These are phyloP conservation scores for Camelus bactrianus DNA, from an alignment of 2,113 vertebrate species.

Conservation along the genomic window DNA sequence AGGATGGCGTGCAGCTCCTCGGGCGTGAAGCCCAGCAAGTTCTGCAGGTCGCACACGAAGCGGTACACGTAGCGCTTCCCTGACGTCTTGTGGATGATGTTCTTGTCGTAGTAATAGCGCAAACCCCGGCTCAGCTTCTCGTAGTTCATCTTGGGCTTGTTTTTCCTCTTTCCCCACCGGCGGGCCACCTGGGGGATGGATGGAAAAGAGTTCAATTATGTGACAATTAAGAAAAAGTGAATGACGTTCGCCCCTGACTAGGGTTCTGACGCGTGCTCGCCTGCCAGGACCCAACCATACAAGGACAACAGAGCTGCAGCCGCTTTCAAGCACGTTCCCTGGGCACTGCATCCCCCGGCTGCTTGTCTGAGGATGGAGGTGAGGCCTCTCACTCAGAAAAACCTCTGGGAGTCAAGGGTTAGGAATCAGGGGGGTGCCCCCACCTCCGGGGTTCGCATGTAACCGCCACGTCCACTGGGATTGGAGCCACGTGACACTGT, in stretches of 20 bases:
- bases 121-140: slow-evolving; percentile 94
- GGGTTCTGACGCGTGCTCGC: accelerated
- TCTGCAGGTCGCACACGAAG: slow-evolving; percentile 95
- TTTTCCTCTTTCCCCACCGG: slow-evolving; percentile 94
- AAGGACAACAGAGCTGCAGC: accelerated
- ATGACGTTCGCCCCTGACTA: accelerated
- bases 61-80: slow-evolving; percentile 96
- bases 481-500: accelerated
- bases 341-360: neutral
- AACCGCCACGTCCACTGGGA: accelerated
- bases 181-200: slow-evolving; percentile 86
- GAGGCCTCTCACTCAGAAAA: neutral
- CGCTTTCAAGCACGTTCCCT: accelerated
- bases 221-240: accelerated
- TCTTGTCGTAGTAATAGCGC: slow-evolving; percentile 96
- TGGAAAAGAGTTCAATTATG: accelerated
- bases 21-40: slow-evolving; percentile 91
- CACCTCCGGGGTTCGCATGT: accelerated
- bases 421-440: neutral
- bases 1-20: slow-evolving; percentile 94
- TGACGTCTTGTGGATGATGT: slow-evolving; percentile 95
- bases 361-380: neutral
- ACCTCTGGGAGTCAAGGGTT: neutral
- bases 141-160: slow-evolving; percentile 97
- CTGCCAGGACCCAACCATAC: accelerated